phyloP scores from a whole-genome alignment of 2,113 vertebrate genomes.

The Limanda limanda region DNA sequence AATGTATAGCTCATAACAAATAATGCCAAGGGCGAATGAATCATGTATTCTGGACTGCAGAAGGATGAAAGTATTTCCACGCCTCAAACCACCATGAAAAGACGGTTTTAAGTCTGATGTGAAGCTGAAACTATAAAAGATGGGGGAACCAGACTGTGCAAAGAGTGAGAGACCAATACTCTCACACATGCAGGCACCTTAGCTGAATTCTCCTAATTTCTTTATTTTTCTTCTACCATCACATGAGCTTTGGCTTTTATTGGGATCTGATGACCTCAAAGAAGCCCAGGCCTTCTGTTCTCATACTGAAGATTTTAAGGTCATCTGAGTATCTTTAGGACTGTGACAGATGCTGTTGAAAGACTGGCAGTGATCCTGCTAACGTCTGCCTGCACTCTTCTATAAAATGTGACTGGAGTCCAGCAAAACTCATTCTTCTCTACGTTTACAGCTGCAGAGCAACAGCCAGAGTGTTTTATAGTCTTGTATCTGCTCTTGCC shows the following conservation, averaged over 20 bases:
- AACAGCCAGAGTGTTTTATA: constrained; percentile 10
- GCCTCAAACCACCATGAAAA: constrained; percentile 25
- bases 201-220: not conserved
- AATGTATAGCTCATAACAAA: constrained; percentile 41
- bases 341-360: not conserved
- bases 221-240: not conserved
- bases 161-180: constrained; percentile 7
- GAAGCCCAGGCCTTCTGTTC: too few relatives aligned
- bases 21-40: constrained; percentile 2
- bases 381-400: not conserved
- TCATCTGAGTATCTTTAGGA: not conserved
- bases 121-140: not conserved
- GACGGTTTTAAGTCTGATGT: constrained; percentile 21
- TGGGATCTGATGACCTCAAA: not conserved
- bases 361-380: not conserved
- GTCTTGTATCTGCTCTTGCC: constrained; percentile 34
- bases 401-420: not conserved
- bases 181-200: not conserved
- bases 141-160: not conserved
- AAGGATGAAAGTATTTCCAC: constrained; percentile 12
- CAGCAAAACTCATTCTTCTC: constrained; percentile 7
- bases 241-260: not conserved
- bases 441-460: constrained; percentile 22
- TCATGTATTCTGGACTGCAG: constrained; percentile 22
- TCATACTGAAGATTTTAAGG: not conserved